These are phyloP conservation scores for Berghia stephanieae DNA, from an alignment of 1,140 invertebrate species.

Conservation along the genomic window DNA sequence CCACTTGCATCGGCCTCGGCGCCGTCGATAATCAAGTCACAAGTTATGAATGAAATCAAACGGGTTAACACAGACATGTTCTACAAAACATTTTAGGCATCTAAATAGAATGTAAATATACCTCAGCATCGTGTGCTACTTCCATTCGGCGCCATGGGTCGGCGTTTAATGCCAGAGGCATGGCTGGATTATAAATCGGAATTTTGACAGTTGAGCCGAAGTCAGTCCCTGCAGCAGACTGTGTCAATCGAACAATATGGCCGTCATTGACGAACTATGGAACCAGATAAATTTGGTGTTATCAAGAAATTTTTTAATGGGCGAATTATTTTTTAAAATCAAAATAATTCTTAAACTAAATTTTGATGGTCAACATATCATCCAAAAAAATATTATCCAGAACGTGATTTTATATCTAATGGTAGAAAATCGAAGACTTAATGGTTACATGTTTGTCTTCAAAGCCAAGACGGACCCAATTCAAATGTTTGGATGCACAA, in stretches of 20 bases:
- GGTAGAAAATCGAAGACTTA: no score
- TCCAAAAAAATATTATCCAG: neutral
- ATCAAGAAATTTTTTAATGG: slow-evolving; percentile 37
- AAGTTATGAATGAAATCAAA: neutral
- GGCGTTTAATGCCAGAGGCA: slow-evolving; percentile 63
- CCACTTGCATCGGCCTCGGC: neutral
- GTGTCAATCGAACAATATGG: slow-evolving; percentile 48
- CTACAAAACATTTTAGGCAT: no score
- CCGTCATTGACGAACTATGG: slow-evolving; percentile 43
- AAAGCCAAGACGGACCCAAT: no score
- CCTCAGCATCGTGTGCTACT: slow-evolving; percentile 58
- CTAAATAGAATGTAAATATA: no score
- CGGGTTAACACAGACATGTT: neutral
- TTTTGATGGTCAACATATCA: slow-evolving; percentile 15
- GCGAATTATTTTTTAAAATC: slow-evolving; percentile 29
- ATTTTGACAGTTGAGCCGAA: slow-evolving; percentile 49
- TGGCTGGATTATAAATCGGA: slow-evolving; percentile 57
- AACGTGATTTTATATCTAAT: neutral
- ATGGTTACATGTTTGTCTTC: no score
- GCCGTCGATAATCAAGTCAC: neutral
- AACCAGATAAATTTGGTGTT: neutral
- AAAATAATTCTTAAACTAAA: slow-evolving; percentile 26
- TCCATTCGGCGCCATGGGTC: slow-evolving; percentile 65
- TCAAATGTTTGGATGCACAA: no score
- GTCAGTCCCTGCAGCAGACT: slow-evolving; percentile 20